A percentile compares a stretch with the other conserved stretches of the same genome.
phyloP scores from a whole-genome alignment of 2,797 vertebrate species.

The Natrix natrix region DNA sequence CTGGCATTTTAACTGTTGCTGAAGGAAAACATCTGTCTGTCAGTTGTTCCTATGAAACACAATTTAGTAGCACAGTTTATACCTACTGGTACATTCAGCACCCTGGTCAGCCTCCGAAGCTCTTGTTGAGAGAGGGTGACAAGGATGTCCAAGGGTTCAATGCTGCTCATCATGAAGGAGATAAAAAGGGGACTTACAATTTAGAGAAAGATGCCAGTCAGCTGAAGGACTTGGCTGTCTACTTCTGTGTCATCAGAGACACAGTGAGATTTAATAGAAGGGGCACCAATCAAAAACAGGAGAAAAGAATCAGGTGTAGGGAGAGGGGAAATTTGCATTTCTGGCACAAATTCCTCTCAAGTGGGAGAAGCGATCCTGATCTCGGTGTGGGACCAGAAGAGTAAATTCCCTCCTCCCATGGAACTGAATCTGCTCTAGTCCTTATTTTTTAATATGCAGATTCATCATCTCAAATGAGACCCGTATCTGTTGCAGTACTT shows the following conservation, averaged over 20 bases:
- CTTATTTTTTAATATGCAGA: too few species aligned
- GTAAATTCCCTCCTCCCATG: too few species aligned
- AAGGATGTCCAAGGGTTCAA: rapidly evolving
- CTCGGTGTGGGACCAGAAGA: too few species aligned
- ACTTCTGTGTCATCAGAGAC: slow-evolving; percentile 31
- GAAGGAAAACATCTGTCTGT: neutral
- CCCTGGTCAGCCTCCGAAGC: neutral
- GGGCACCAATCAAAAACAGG: too few species aligned
- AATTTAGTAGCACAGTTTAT: neutral
- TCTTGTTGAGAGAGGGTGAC: neutral
- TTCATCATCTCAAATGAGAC: too few species aligned
- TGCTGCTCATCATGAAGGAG: neutral
- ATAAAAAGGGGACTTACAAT: neutral
- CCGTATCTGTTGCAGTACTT: too few species aligned
- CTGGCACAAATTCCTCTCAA: neutral
- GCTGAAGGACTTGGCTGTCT: slow-evolving; percentile 21
- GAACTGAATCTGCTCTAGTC: too few species aligned
- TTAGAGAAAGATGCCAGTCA: neutral
- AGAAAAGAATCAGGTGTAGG: too few species aligned
- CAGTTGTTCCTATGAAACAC: neutral
- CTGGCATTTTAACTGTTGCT: neutral
- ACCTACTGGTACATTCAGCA: neutral
- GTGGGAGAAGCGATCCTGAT: too few species aligned
- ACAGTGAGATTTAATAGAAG: slow-evolving; percentile 19
- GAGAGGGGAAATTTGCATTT: too few species aligned